A percentile compares a stretch with the other conserved stretches of the same genome.
Conservation (phyloP, 2,888 invertebrate genomes). For the Heteromyza rotundicornis region DNA sequence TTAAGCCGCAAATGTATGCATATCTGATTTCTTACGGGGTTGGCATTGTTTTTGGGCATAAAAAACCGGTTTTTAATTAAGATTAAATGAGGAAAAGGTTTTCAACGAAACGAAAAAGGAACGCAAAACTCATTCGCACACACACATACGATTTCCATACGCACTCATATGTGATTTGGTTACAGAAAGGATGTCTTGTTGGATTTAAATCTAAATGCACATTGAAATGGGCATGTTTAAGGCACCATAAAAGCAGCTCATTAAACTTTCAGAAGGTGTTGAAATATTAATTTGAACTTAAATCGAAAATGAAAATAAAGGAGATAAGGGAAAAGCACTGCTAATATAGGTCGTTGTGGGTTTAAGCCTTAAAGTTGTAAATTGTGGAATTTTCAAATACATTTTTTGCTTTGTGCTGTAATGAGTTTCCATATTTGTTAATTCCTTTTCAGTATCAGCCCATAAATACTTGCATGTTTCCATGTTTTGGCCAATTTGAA, state of each 20-base stretch:
- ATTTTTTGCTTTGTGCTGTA: no score
- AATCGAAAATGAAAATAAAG: slow-evolving; percentile 45
- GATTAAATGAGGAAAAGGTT: slow-evolving; percentile 49
- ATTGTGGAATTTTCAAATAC: no score
- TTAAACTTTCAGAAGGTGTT: slow-evolving; percentile 52
- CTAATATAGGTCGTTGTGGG: no score
- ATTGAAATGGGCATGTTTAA: slow-evolving; percentile 13
- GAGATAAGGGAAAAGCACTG: no score
- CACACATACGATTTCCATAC: no score
- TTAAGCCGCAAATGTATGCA: background rate
- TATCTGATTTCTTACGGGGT: slow-evolving; percentile 3
- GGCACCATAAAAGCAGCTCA: slow-evolving; percentile 36
- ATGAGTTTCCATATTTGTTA: no score
- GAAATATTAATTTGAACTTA: slow-evolving; percentile 54
- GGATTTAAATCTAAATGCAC: no score
- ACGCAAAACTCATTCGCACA: slow-evolving; percentile 22
- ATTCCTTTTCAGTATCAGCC: no score
- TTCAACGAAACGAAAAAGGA: slow-evolving; percentile 15
- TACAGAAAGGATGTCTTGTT: no score
- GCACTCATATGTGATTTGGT: no score
- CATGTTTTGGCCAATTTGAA: background rate
- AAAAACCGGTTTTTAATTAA: slow-evolving; percentile 60
- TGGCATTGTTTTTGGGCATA: slow-evolving; percentile 11
- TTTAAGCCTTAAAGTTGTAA: no score
- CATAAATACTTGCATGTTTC: background rate